Evolutionary conservation across 2,113 vertebrate genomes (phyloP), one percentile per base, ranked within the genome.

Genomic region (Ailuropoda melanoleuca): DNA sequence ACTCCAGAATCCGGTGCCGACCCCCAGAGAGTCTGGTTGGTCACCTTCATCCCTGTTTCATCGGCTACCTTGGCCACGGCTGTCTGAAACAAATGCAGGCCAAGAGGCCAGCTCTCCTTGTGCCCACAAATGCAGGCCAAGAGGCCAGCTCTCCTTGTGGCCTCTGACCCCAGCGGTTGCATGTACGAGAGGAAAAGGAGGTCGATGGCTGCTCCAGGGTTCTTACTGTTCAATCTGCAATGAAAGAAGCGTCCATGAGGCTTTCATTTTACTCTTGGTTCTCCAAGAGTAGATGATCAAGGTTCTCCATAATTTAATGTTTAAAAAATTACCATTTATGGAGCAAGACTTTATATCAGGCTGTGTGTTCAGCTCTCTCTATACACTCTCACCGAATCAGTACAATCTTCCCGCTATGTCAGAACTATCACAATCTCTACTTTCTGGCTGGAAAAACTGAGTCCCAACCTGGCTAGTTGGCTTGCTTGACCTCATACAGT

Each of bases 291-390:
- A 39, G 15, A 24, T 43, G 62, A 56, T 70, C 19, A 29, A 88
- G 70, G 43, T 81, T 95, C 29, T 43, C 37, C 55, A 82, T 60
- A 48, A 60, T 75, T 95, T 89, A 74, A 74, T 75, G 87, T 95
- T 86, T 91, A 4, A 50, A 60, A 92, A 92, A 58, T 68, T 55
- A 74, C 29, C 43, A 39, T 46, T 78, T 92, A 68, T 53, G 26
- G 72, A 94, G 74, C 39, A 58, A 87, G 39, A 17, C 37, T 90
- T 93, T 83, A 48, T 82, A 34, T 3, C 29, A 46, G 50, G 70
- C 55, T 13, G 11, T 84, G 55, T 62, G 82, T 89, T 82, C 48
- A 60, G 39, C 7, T 86, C 31, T 66, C 68, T 17, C 8, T 6
- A 48, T 37, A 15, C 9, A 26, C 19, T 43, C 53, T 93, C 29